These are phyloP conservation scores for Datnioides undecimradiatus DNA, from an alignment of 2,113 vertebrate species.

Conservation along the genomic window DNA sequence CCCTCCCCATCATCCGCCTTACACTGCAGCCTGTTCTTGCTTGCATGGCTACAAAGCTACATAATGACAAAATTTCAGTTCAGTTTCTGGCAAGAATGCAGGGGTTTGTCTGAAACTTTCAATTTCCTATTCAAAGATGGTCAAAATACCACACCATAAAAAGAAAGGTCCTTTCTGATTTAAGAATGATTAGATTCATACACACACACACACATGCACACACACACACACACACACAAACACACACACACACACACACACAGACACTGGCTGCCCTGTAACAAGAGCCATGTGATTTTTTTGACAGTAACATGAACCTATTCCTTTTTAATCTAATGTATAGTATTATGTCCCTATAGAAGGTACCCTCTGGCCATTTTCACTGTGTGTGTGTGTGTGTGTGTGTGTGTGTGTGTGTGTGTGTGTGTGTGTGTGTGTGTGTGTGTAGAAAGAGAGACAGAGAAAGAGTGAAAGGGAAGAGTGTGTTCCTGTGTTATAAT, in stretches of 20 bases:
- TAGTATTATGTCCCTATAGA: conserved; percentile 23
- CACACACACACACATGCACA: conserved; percentile 24
- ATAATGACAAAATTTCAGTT: background rate
- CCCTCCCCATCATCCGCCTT: conserved; percentile 1
- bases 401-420: conserved; percentile 2
- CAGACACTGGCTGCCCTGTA: conserved; percentile 60
- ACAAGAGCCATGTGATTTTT: conserved; percentile 63
- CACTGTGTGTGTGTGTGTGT: conserved; percentile 23
- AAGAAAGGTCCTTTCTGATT: conserved; percentile 15
- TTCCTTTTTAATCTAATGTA: conserved; percentile 53
- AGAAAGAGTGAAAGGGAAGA: background rate
- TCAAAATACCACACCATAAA: conserved; percentile 22
- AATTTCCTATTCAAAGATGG: background rate
- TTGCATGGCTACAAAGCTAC: background rate
- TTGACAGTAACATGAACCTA: conserved; percentile 64
- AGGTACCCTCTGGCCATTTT: background rate
- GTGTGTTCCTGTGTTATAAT: background rate
- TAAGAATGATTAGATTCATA: background rate
- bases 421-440: conserved; percentile 11
- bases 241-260: conserved; percentile 28
- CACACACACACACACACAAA: conserved; percentile 28
- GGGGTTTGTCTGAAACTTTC: background rate
- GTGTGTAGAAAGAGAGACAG: background rate
- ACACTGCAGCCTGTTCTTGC: background rate
- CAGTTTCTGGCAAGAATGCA: background rate